Conservation (phyloP, 2,888 invertebrate species). For the Nemoura dubitans region DNA sequence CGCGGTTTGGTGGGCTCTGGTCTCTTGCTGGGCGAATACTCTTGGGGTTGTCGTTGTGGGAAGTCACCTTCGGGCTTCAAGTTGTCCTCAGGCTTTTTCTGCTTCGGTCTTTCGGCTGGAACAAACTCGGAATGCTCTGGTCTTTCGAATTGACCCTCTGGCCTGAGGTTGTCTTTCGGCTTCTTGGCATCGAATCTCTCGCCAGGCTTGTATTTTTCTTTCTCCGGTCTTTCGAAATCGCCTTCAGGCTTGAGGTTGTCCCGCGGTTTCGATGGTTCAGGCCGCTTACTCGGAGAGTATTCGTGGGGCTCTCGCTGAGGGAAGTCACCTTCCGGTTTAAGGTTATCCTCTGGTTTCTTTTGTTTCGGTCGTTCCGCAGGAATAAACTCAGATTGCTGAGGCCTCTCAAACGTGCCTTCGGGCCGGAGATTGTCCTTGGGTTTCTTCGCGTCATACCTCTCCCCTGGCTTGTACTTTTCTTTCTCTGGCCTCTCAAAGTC, state of each 20-base stretch:
- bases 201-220: slow-evolving; percentile 54
- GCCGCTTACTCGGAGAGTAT: slow-evolving; percentile 68
- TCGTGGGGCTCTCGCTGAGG: slow-evolving; percentile 56
- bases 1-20: slow-evolving; percentile 69
- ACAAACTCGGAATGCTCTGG: slow-evolving; percentile 56
- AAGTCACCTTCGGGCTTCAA: slow-evolving; percentile 64
- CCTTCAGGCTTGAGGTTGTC: slow-evolving; percentile 64
- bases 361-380: slow-evolving; percentile 51
- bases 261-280: slow-evolving; percentile 68
- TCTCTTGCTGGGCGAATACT: slow-evolving; percentile 67
- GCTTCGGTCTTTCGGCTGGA: slow-evolving; percentile 60
- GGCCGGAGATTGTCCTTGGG: slow-evolving; percentile 56
- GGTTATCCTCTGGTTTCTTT: slow-evolving; percentile 53
- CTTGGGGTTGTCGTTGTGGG: slow-evolving; percentile 58
- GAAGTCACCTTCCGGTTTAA: slow-evolving; percentile 64
- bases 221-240: slow-evolving; percentile 56
- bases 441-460: slow-evolving; percentile 57
- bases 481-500: slow-evolving; percentile 55
- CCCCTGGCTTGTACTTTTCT: slow-evolving; percentile 56
- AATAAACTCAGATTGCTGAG: slow-evolving; percentile 46
- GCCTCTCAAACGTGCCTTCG: slow-evolving; percentile 56
- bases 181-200: slow-evolving; percentile 50
- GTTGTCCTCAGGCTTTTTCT: slow-evolving; percentile 58
- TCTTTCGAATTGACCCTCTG: slow-evolving; percentile 62
- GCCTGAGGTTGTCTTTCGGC: slow-evolving; percentile 60